Percentiles rank a stretch among this genome's conserved stretches.
phyloP scores from a whole-genome alignment of 2,113 vertebrate species.

The Colistium nudipinnis region DNA sequence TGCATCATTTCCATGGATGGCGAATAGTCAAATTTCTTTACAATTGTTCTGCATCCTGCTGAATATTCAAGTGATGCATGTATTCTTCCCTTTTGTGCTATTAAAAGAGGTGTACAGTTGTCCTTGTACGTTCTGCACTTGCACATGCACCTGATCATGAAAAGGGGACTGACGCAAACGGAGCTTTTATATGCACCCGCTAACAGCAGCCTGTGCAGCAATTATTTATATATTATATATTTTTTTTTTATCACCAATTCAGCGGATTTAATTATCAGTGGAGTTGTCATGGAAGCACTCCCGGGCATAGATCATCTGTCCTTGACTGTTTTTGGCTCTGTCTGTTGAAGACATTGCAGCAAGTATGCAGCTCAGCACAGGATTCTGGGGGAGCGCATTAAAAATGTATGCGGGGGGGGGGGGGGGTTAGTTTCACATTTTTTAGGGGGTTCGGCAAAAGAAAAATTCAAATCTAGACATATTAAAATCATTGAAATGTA shows the following conservation, averaged over 20 bases:
- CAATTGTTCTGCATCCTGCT: neutral
- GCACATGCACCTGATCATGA: slow-evolving; percentile 16
- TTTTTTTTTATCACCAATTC: slow-evolving; percentile 45
- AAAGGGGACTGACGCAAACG: neutral
- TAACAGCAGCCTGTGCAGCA: slow-evolving; percentile 28
- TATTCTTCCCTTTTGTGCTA: neutral
- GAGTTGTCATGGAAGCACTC: slow-evolving; percentile 61
- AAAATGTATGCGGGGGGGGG: neutral
- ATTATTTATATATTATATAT: slow-evolving; percentile 22
- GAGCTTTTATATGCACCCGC: slow-evolving; percentile 38
- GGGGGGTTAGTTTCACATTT: no score
- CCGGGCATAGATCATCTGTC: slow-evolving; percentile 44
- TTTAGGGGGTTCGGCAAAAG: no score
- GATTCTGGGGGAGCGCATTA: neutral
- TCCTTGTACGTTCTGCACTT: slow-evolving; percentile 29
- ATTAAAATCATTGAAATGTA: neutral
- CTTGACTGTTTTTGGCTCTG: slow-evolving; percentile 41
- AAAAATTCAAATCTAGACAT: neutral
- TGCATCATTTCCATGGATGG: slow-evolving; percentile 2
- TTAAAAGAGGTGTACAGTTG: slow-evolving; percentile 28
- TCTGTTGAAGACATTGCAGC: slow-evolving; percentile 11
- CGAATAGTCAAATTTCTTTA: neutral
- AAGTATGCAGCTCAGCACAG: slow-evolving; percentile 4
- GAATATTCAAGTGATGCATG: neutral
- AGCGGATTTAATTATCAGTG: slow-evolving; percentile 53